phyloP scores from a whole-genome alignment of 2,888 invertebrate species.

The Eristalis arbustorum region DNA sequence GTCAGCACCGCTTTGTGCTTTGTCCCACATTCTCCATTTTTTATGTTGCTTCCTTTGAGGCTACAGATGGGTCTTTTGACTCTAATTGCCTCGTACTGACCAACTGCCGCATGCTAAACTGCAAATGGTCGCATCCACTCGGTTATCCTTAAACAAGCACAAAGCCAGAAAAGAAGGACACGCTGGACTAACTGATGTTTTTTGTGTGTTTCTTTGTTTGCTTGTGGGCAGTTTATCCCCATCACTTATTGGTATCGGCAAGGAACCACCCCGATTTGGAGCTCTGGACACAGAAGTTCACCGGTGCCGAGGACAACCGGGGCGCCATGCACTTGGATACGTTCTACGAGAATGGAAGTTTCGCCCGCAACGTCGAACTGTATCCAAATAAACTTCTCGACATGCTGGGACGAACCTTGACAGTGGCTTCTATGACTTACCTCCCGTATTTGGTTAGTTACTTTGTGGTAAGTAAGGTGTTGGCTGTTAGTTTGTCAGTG shows the following conservation, averaged over 20 bases:
- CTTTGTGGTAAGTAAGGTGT: constrained; percentile 77
- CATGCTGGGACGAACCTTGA: constrained; percentile 76
- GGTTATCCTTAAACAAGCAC: background rate
- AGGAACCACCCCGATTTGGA: constrained; percentile 74
- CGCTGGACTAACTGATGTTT: background rate
- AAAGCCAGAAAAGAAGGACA: background rate
- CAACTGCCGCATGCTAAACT: constrained; percentile 34
- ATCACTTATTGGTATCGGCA: constrained; percentile 77
- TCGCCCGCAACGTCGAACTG: constrained; percentile 76
- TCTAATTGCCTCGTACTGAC: constrained; percentile 45
- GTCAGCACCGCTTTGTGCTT: too few species aligned
- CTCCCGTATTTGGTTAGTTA: constrained; percentile 78
- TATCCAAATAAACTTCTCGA: constrained; percentile 79
- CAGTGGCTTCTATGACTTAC: constrained; percentile 78
- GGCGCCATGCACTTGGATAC: constrained; percentile 77
- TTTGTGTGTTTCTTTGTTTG: background rate
- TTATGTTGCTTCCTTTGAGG: constrained; percentile 22
- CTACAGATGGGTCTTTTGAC: constrained; percentile 42
- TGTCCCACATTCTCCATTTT: constrained; percentile 21
- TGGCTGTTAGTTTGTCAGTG: background rate
- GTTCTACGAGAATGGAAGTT: constrained; percentile 76
- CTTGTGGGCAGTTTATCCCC: constrained; percentile 76
- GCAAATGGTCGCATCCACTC: constrained; percentile 48
- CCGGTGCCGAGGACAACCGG: constrained; percentile 76
- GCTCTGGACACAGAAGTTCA: constrained; percentile 79